Percentiles rank a stretch among this genome's conserved stretches.
phyloP scores from a whole-genome alignment of 1,140 invertebrate species.

The Plutomurus gul region DNA sequence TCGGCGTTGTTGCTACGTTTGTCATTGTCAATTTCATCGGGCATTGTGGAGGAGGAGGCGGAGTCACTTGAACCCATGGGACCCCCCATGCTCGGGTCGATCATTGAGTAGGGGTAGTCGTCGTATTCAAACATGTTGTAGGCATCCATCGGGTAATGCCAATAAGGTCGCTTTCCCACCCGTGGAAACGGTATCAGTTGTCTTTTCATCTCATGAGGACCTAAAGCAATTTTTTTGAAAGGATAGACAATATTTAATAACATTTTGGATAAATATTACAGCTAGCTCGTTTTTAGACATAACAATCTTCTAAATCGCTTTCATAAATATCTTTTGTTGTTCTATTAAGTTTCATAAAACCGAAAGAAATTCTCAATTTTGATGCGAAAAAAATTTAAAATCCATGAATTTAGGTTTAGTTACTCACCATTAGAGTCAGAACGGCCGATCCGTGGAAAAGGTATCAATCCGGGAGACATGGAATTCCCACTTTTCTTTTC shows the following conservation, averaged over 20 bases:
- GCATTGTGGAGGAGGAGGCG: not conserved
- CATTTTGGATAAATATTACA: not conserved
- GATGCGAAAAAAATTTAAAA: too few species aligned
- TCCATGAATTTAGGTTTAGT: not conserved
- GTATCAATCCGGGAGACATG: conserved; percentile 49
- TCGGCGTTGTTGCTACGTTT: conserved; percentile 39
- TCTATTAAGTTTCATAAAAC: too few species aligned
- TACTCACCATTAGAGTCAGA: conserved; percentile 2
- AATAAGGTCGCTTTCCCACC: conserved; percentile 49
- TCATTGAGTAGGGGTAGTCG: conserved; percentile 34
- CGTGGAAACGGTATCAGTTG: conserved; percentile 53
- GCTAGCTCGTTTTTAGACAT: not conserved
- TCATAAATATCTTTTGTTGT: not conserved
- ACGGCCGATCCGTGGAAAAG: conserved; percentile 51
- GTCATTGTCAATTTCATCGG: conserved; percentile 16
- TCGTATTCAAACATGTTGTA: conserved; percentile 47
- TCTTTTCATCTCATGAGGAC: conserved; percentile 47
- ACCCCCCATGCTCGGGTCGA: not conserved
- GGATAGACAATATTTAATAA: not conserved
- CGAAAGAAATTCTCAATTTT: too few species aligned
- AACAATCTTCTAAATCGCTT: not conserved
- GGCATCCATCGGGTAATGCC: conserved; percentile 39
- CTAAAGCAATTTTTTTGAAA: conserved; percentile 32
- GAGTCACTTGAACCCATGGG: not conserved
- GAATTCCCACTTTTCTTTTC: conserved; percentile 41